A percentile compares a stretch with the other conserved stretches of the same genome.
These are phyloP conservation scores for Eulithis prunata DNA, from an alignment of 2,888 invertebrate genomes.

Conservation along the genomic window DNA sequence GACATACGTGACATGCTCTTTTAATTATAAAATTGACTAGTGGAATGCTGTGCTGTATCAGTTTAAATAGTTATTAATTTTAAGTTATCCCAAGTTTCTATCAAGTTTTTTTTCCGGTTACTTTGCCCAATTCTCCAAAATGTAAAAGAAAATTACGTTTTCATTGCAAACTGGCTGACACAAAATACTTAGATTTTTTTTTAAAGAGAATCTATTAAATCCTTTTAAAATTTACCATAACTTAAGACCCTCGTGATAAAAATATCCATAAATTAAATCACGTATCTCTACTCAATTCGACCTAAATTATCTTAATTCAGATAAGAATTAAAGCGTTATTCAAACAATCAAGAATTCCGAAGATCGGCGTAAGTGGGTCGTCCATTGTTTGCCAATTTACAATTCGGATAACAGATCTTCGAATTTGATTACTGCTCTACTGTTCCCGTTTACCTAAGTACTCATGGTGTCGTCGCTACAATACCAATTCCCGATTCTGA, in stretches of 20 bases:
- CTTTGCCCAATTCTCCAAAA: neutral
- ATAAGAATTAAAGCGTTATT: slow-evolving; percentile 65
- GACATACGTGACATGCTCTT: slow-evolving; percentile 14
- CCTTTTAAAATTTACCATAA: too few relatives aligned
- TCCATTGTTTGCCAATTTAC: slow-evolving; percentile 24
- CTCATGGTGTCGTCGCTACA: too few relatives aligned
- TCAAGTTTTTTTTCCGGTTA: slow-evolving; percentile 1
- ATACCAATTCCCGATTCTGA: too few relatives aligned
- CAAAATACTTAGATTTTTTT: too few relatives aligned
- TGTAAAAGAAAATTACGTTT: neutral
- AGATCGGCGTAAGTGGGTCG: slow-evolving; percentile 67
- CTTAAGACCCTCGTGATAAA: neutral
- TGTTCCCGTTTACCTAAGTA: slow-evolving; percentile 16
- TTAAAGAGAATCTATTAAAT: too few relatives aligned
- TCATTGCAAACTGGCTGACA: too few relatives aligned
- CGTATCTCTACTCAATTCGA: neutral
- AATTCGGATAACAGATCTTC: slow-evolving; percentile 17
- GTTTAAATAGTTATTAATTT: slow-evolving; percentile 1
- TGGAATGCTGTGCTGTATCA: slow-evolving; percentile 16
- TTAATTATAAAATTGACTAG: slow-evolving; percentile 16
- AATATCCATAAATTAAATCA: too few relatives aligned
- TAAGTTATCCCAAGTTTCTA: slow-evolving; percentile 6
- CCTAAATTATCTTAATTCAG: slow-evolving; percentile 57
- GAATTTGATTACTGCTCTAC: slow-evolving; percentile 19
- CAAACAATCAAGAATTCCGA: slow-evolving; percentile 58